Base-by-base conservation (phyloP, 1,140 invertebrate species). In the Drosophila nikananu region DNA sequence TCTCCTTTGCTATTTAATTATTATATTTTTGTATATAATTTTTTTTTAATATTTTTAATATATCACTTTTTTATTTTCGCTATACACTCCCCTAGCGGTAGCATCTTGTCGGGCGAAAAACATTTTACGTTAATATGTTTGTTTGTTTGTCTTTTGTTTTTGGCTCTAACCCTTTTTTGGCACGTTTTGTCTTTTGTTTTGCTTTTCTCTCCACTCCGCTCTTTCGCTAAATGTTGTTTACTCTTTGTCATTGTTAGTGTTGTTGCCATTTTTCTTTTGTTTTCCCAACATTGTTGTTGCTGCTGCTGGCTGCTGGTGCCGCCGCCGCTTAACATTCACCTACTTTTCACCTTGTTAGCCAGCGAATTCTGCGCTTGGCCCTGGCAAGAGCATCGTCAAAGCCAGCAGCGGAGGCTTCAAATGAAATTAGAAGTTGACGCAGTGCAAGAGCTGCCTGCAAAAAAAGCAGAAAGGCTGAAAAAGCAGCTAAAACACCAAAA, bases 381-480 rank as follows among this genome's bases (percentile, higher is more conserved):
- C 65, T 90, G 84, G 81, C 78, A 76, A 57, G 35, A 57, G 83
- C 86, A 75, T 79, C 75, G 76, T 89, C 86, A 89, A 87, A 83
- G 83, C 84, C 51, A 58, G 71, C 62, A 65, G 75, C 70, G 66
- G 23, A 76, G 79, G 64, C 84, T 86, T 80, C 84, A 90, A 84
- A 78, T 87, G 77, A 89, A 89, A 90, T 90, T 82, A 89, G 86
- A 89, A 89, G 86, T 86, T 90, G 86, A 80, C 86, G 86, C 86
- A 90, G 78, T 89, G 78, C 70, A 64, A 81, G 57, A 62, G 62
- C 35, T 39, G 54, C 35, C 27, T 19, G 27, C 5, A 52, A 52
- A 52, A 35, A 51, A 35, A 19, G 7, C n/a, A 19, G 5, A 5
- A 21, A 21, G 3, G 3, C 19, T 57, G 64, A 52, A 77, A 52